phyloP scores from a whole-genome alignment of 2,888 invertebrate genomes.

The Morinoia aosen region DNA sequence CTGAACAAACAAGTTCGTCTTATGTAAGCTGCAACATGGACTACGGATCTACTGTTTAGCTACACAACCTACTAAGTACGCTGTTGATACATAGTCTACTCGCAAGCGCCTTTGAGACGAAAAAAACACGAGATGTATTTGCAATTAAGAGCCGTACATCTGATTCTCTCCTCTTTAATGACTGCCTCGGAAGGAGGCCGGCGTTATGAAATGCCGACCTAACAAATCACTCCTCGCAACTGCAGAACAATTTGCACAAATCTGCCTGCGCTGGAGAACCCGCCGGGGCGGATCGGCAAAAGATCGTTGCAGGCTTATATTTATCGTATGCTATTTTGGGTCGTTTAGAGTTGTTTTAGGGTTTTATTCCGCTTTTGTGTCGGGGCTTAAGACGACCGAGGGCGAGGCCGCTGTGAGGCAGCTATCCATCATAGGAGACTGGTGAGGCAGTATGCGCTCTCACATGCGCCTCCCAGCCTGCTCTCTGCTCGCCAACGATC shows the following conservation, averaged over 20 bases:
- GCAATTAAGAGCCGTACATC: conserved; percentile 4
- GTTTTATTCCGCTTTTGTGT: conserved; percentile 23
- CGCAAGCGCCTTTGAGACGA: neutral
- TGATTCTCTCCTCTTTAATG: neutral
- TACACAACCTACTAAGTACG: neutral
- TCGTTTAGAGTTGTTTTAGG: conserved; percentile 36
- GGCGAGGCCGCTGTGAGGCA: neutral
- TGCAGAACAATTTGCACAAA: conserved; percentile 17
- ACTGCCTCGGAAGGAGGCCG: neutral
- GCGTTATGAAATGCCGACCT: conserved; percentile 2
- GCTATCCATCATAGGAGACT: conserved; percentile 34
- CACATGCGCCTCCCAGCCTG: neutral
- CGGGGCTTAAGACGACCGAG: neutral
- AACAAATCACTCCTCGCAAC: conserved; percentile 9
- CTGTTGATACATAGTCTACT: neutral
- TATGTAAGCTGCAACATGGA: too few species aligned
- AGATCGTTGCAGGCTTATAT: conserved; percentile 8
- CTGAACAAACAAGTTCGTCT: neutral
- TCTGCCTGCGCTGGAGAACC: neutral
- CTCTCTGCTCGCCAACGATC: neutral
- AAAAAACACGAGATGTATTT: neutral
- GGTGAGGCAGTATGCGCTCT: neutral
- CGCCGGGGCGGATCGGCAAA: neutral
- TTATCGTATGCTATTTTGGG: conserved; percentile 16
- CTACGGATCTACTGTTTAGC: too few species aligned